Conservation (phyloP, 2,888 invertebrate genomes). For the Ophonus ardosiacus region DNA sequence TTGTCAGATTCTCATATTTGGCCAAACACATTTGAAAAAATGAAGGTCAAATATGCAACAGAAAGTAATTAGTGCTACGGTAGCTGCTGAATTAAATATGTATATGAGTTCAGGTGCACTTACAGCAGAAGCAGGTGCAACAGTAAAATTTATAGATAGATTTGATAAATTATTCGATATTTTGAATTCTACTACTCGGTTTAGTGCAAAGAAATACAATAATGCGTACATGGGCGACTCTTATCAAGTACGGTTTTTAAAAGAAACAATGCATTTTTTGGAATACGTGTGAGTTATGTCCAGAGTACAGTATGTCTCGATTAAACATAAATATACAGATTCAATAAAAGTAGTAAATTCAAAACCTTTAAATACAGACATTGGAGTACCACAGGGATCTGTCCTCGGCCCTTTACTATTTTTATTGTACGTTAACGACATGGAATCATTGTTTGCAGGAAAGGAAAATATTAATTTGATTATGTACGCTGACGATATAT, state of each 20-base stretch:
- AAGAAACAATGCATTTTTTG: no score
- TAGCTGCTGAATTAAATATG: conserved; percentile 66
- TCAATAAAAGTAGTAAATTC: no score
- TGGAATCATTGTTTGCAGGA: no score
- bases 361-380: no score
- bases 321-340: no score
- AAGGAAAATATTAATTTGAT: no score
- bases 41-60: no score
- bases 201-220: not conserved
- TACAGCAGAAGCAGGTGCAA: conserved; percentile 62
- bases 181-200: conserved; percentile 29
- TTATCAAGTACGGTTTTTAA: not conserved
- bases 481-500: no score
- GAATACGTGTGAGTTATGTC: not conserved
- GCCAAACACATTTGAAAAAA: conserved; percentile 67
- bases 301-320: no score
- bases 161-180: conserved; percentile 68
- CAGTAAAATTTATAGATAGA: conserved; percentile 65
- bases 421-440: no score
- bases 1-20: conserved; percentile 66
- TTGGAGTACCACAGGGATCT: no score
- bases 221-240: not conserved
- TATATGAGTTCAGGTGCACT: conserved; percentile 64
- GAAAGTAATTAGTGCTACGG: conserved; percentile 67
- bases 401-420: no score